phyloP scores from a whole-genome alignment of 2,888 invertebrate species.

The Pteria penguin region DNA sequence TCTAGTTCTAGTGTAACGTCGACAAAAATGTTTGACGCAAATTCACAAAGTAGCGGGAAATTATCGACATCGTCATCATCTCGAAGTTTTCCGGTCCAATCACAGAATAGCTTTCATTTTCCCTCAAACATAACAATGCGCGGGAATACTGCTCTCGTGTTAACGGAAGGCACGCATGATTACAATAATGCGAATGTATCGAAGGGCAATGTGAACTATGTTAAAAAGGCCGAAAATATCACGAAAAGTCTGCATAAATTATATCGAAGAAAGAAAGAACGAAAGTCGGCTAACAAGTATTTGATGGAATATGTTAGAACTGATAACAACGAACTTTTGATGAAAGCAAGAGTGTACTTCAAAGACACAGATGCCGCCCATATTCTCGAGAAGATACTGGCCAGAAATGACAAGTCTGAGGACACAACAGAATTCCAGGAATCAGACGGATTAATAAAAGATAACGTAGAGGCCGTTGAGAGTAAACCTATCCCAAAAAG shows the following conservation, averaged over 20 bases:
- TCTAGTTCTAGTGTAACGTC: neutral
- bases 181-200: neutral
- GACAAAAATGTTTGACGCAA: neutral
- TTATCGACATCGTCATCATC: neutral
- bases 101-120: neutral
- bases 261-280: conserved; percentile 47
- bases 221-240: conserved; percentile 43
- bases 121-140: neutral
- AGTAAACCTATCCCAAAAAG: too few species aligned
- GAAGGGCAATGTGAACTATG: conserved; percentile 8
- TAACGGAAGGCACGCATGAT: neutral
- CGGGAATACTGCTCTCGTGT: neutral
- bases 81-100: neutral
- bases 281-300: conserved; percentile 44
- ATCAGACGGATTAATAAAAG: neutral
- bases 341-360: conserved; percentile 53
- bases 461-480: too few species aligned
- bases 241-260: conserved; percentile 52
- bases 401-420: too few species aligned
- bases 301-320: conserved; percentile 47
- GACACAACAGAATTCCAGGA: too few species aligned
- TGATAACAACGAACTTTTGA: conserved; percentile 52
- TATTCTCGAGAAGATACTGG: conserved; percentile 40
- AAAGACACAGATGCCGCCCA: conserved; percentile 47
- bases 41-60: neutral